Evolutionary conservation across 2,113 vertebrate species (phyloP).

Genomic region (Oreotrochilus melanogaster): DNA sequence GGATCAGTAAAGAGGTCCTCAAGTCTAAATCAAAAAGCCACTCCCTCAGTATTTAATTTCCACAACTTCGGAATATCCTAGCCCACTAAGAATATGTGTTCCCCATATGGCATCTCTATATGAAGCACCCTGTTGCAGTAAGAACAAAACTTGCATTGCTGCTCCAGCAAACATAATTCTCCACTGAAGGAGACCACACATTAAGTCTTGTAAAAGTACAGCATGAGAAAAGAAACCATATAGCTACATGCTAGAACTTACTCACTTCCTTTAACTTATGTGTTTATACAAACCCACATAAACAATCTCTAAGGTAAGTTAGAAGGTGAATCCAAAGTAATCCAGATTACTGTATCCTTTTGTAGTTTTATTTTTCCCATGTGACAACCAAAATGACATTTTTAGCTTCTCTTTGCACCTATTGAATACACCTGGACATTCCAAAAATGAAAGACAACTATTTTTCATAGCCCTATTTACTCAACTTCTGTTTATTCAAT

Average conservation of each 20-base stretch:
- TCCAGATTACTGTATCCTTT: neutral
- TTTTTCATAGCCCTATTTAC: constrained; percentile 13
- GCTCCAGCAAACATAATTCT: neutral
- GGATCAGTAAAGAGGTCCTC: neutral
- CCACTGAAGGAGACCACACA: neutral
- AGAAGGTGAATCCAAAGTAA: neutral
- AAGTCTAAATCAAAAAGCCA: neutral
- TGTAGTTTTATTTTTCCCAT: neutral
- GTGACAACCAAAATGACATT: neutral
- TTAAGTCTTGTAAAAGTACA: neutral
- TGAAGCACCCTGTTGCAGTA: neutral
- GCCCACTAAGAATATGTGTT: neutral
- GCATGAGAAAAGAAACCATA: neutral
- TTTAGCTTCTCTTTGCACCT: neutral
- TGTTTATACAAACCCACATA: neutral
- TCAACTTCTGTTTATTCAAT: constrained; percentile 9
- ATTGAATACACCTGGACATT: constrained; percentile 16
- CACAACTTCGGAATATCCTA: neutral
- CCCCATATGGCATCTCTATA: neutral
- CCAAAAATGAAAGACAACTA: neutral
- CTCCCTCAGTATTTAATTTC: neutral
- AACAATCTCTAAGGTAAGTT: neutral
- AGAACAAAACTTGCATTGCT: neutral
- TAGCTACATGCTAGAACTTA: neutral
- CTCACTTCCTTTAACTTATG: neutral